phyloP scores from a whole-genome alignment of 2,797 vertebrate genomes.

The Picus viridis region DNA sequence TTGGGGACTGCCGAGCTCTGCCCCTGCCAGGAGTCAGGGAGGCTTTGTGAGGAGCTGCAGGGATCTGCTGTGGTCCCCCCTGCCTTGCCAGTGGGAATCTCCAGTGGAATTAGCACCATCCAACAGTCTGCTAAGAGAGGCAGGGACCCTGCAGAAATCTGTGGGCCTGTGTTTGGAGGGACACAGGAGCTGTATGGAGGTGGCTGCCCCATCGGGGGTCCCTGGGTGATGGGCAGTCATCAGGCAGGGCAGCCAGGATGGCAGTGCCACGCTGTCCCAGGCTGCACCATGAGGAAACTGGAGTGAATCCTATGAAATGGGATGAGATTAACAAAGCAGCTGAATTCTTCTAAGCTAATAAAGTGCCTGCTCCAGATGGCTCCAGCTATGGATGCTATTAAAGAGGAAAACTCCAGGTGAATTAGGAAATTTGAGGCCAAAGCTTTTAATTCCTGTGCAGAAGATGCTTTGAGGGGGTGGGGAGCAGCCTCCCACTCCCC shows the following conservation, averaged over 20 bases:
- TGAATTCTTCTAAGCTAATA: constrained; percentile 75
- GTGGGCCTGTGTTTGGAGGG: not conserved
- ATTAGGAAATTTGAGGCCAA: constrained; percentile 69
- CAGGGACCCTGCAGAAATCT: not conserved
- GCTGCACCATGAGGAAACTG: not conserved
- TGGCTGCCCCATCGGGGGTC: not conserved
- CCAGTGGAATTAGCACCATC: not conserved
- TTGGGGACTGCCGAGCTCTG: not conserved
- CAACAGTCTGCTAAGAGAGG: not conserved
- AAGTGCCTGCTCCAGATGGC: constrained; percentile 65
- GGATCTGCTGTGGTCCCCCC: accelerated
- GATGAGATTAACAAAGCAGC: constrained; percentile 71
- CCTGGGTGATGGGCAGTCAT: not conserved
- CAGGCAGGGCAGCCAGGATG: not conserved
- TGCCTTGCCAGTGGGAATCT: not conserved
- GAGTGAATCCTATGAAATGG: constrained; percentile 46
- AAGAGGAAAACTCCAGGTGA: constrained; percentile 50
- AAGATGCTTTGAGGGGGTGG: not conserved
- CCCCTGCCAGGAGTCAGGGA: accelerated
- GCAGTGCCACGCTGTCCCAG: not conserved
- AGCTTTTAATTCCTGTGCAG: constrained; percentile 18
- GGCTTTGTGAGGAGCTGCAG: not conserved
- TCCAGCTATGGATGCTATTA: constrained; percentile 63
- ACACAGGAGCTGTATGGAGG: not conserved
- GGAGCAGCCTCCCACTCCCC: not conserved